These are phyloP conservation scores for Micropoecilia bifurca DNA, from an alignment of 2,797 vertebrate genomes.

Conservation along the genomic window DNA sequence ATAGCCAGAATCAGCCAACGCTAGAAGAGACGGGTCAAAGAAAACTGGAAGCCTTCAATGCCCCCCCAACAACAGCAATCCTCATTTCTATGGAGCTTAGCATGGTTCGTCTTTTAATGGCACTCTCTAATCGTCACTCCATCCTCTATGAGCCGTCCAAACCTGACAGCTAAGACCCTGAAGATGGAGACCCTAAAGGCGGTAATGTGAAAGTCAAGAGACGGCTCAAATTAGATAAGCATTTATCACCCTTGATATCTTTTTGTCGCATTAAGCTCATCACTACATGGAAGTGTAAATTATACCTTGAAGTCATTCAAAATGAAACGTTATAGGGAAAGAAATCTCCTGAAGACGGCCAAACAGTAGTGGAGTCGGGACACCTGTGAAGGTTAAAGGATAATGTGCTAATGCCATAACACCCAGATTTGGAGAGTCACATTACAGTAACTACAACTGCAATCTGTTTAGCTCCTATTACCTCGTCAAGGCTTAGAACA, in stretches of 20 bases:
- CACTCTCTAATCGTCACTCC: constrained; percentile 26
- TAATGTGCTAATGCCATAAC: constrained; percentile 72
- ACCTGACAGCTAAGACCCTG: constrained; percentile 52
- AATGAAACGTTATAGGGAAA: background rate
- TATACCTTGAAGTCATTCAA: background rate
- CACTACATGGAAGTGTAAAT: constrained; percentile 23
- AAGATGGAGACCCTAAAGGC: constrained; percentile 58
- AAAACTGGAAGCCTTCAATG: background rate
- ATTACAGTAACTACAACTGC: constrained; percentile 68
- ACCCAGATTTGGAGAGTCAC: constrained; percentile 71
- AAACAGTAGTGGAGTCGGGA: constrained; percentile 4
- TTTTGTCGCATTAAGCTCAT: constrained; percentile 18
- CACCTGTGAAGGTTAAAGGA: constrained; percentile 55
- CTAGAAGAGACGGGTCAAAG: background rate
- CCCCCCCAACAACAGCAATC: background rate
- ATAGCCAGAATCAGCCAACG: background rate
- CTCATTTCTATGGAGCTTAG: constrained; percentile 39
- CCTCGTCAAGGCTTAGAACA: constrained; percentile 76
- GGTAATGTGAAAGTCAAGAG: constrained; percentile 56
- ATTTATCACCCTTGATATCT: constrained; percentile 39
- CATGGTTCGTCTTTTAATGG: constrained; percentile 11
- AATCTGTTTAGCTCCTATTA: constrained; percentile 79
- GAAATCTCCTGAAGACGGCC: background rate
- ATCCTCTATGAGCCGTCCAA: constrained; percentile 38
- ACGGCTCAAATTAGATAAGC: constrained; percentile 62